A percentile compares a stretch with the other conserved stretches of the same genome.
These are phyloP conservation scores for Octopus sinensis DNA, from an alignment of 1,140 invertebrate genomes.

Conservation along the genomic window DNA sequence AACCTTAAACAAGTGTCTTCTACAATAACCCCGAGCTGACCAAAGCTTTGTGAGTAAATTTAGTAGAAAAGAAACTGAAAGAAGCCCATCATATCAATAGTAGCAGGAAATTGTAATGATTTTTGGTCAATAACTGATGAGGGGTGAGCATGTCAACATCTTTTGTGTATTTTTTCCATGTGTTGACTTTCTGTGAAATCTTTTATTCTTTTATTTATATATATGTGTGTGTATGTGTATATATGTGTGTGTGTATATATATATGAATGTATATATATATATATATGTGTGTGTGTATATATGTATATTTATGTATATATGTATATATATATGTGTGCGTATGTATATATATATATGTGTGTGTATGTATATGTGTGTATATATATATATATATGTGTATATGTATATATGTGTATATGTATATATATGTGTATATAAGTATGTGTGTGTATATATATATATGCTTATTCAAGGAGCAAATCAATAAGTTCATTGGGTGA, in stretches of 20 bases:
- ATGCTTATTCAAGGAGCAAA: background rate
- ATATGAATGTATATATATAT: background rate
- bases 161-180: too few relatives aligned
- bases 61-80: too few relatives aligned
- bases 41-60: too few relatives aligned
- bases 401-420: background rate
- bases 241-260: background rate
- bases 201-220: background rate
- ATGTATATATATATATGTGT: background rate
- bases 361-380: background rate
- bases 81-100: too few relatives aligned
- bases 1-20: too few relatives aligned
- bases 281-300: background rate
- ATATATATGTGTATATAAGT: background rate
- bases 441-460: background rate
- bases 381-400: background rate
- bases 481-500: too few relatives aligned
- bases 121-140: too few relatives aligned
- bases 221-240: background rate
- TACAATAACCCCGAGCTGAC: too few relatives aligned
- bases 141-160: too few relatives aligned
- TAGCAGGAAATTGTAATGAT: too few relatives aligned
- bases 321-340: background rate
- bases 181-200: too few relatives aligned
- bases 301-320: background rate